These are phyloP conservation scores for Galagoides demidoff DNA, from an alignment of 2,797 vertebrate species.

Conservation along the genomic window DNA sequence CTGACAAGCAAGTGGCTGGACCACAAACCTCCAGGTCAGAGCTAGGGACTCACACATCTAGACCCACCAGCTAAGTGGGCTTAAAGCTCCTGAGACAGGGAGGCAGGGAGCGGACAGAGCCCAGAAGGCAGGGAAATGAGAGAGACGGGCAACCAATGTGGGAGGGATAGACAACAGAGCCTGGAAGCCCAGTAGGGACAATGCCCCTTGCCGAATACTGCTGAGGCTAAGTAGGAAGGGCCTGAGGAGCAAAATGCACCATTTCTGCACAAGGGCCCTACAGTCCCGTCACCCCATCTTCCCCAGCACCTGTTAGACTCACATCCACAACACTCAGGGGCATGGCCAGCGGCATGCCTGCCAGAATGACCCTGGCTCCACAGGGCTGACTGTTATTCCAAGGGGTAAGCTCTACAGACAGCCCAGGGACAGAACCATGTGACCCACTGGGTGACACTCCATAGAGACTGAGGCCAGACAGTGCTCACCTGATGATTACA, in stretches of 20 bases:
- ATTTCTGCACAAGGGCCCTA: neutral
- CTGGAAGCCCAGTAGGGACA: accelerated
- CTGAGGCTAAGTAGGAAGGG: too few species aligned
- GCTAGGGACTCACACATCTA: neutral
- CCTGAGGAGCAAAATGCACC: neutral
- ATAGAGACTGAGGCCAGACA: too few species aligned
- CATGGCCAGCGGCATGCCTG: neutral
- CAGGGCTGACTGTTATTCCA: neutral
- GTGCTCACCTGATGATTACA: slow-evolving; percentile 96
- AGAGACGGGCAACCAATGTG: neutral
- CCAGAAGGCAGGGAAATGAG: too few species aligned
- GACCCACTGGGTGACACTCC: neutral
- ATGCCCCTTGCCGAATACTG: too few species aligned
- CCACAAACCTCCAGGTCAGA: too few species aligned
- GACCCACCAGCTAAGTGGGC: too few species aligned
- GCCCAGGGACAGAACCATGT: neutral
- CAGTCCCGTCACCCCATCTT: neutral
- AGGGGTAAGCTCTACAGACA: neutral
- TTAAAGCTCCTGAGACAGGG: neutral
- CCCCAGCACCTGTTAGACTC: neutral
- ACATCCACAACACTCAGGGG: too few species aligned
- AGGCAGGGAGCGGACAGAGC: neutral
- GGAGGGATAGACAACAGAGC: neutral
- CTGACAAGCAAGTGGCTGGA: too few species aligned
- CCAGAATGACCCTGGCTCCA: neutral